Evolutionary conservation across 2,113 vertebrate species (phyloP).

Genomic region (Nesoenas mayeri): DNA sequence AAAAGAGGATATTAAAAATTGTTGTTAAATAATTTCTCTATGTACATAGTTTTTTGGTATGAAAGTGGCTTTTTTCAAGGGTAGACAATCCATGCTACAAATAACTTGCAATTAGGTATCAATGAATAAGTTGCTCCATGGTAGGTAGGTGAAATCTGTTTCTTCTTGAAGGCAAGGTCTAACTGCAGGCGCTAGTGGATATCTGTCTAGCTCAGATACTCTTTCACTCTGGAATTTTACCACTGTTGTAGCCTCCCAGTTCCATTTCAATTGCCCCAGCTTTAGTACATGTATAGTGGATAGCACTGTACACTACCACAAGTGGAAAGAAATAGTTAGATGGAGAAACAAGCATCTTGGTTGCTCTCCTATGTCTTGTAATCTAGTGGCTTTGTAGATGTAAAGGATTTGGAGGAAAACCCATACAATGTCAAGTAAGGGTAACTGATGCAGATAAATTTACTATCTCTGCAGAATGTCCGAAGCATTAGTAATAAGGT

Average conservation of each 20-base stretch:
- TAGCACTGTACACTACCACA: neutral
- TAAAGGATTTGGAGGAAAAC: neutral
- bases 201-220: neutral
- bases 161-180: neutral
- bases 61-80: neutral
- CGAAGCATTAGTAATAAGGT: neutral
- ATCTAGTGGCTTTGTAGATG: neutral
- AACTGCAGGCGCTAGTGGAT: neutral
- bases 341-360: neutral
- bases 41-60: neutral
- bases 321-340: neutral
- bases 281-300: neutral
- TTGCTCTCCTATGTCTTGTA: neutral
- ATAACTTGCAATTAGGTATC: neutral
- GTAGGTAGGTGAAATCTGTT: neutral
- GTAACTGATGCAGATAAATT: neutral
- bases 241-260: neutral
- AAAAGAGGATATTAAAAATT: neutral
- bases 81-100: neutral
- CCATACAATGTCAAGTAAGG: neutral
- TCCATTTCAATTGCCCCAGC: neutral
- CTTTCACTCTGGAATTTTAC: neutral
- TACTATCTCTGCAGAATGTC: neutral
- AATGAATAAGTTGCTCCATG: neutral
- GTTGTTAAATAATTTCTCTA: neutral